Evolutionary conservation across 2,797 vertebrate species (phyloP).

Genomic region (Eleutherodactylus coqui): DNA sequence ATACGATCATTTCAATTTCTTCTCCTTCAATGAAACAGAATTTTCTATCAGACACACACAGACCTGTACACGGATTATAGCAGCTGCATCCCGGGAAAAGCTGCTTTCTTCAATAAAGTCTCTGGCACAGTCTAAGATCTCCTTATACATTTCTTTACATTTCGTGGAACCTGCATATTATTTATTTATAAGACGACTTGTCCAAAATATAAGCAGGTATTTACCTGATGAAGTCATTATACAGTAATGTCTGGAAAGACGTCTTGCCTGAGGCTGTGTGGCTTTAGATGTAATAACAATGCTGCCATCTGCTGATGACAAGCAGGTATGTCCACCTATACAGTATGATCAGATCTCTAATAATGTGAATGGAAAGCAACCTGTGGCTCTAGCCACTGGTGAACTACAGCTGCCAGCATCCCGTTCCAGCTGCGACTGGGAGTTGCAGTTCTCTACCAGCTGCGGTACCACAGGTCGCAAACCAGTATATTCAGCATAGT

Average conservation of each 20-base stretch:
- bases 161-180: neutral
- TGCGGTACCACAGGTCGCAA: no score
- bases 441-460: no score
- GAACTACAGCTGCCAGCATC: neutral
- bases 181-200: constrained; percentile 10
- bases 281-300: neutral
- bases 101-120: constrained; percentile 3
- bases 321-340: no score
- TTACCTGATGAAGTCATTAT: constrained; percentile 29
- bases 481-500: no score
- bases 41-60: neutral
- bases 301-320: constrained; percentile 16
- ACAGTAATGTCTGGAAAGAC: neutral
- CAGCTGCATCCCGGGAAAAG: neutral
- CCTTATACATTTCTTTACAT: neutral
- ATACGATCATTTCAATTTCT: constrained; percentile 14
- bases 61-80: neutral
- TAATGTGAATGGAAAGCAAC: neutral
- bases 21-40: constrained; percentile 18
- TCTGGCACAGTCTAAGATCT: neutral
- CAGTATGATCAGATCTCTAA: no score
- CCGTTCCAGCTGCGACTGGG: no score
- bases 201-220: neutral
- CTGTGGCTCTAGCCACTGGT: neutral
- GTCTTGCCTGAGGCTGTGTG: neutral